Evolutionary conservation across 2,797 vertebrate species (phyloP), one percentile per base, ranked within the genome.

Genomic region (Gobionotothen gibberifrons): DNA sequence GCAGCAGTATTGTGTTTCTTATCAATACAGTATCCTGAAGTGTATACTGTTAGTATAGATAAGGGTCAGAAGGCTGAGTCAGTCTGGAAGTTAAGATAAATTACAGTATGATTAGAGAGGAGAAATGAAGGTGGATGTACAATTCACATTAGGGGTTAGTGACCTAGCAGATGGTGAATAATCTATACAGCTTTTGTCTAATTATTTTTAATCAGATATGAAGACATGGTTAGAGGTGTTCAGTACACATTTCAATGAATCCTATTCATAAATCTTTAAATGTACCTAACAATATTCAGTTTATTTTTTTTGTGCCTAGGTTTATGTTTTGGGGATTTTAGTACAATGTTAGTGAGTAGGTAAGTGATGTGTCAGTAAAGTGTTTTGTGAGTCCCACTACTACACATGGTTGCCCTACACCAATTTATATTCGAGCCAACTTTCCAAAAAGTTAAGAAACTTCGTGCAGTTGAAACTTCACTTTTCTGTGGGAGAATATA

Each of bases 1-100:
- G 54, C 57, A 29, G 22, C 56, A 32, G 76, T 21, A 55, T 77
- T 79, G 62, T 82, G 59, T 43, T 39, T 53, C 54, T 64, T 66
- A 69, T 79, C 60, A 54, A 12, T 15, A 8, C 15, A 11, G 29
- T 72, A 69, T 72, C 48, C 75, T 74, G 49, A 60, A 40, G 60
- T 64, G 14, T 61, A 51, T 13, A n/a, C 36, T 42, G 15, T 9
- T 22, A 5, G 9, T 32, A 49, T 52, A 52, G 52, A 48, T 56
- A 59, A 51, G 13, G 51, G 12, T 46, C 15, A 58, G 17, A 22
- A 51, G 17, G 43, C 14, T 14, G 4, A 44, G 9, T 40, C 32
- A 13, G 36, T 21, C 22, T 32, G 49, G 10, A 57, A 26, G 21
- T n/a, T 44, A 2, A 44, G n/a, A 55, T 43, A 26, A 21, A 43